phyloP scores from a whole-genome alignment of 2,113 vertebrate species.

The Montifringilla adamsi region DNA sequence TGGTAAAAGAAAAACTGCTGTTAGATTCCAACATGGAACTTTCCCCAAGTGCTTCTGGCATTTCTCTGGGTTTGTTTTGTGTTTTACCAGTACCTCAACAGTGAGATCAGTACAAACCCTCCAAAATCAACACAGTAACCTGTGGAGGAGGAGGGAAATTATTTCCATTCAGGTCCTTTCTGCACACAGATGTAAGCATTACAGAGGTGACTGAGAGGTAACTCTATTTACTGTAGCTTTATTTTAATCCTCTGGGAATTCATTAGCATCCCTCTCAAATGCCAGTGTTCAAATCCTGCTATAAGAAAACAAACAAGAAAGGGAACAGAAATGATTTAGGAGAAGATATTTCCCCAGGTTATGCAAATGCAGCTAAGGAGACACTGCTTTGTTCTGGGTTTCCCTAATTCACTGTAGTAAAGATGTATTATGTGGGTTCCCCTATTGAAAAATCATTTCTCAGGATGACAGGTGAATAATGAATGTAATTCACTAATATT shows the following conservation, averaged over 20 bases:
- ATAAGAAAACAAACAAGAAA: not conserved
- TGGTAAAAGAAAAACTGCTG: not conserved
- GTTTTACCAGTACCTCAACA: not conserved
- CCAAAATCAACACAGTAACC: not conserved
- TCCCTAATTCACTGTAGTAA: not conserved
- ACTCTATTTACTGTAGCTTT: not conserved
- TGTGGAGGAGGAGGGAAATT: not conserved
- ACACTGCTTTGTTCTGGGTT: not conserved
- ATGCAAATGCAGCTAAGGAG: not conserved
- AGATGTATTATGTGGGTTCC: not conserved
- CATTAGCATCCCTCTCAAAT: conserved; percentile 13
- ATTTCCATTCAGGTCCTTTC: not conserved
- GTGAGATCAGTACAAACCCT: not conserved
- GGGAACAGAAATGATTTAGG: not conserved
- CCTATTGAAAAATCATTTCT: not conserved
- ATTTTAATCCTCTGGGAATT: conserved; percentile 15
- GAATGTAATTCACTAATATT: not conserved
- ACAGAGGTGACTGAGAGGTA: not conserved
- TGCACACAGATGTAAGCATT: not conserved
- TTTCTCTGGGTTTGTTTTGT: not conserved
- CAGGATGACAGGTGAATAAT: not conserved
- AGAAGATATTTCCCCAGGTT: not conserved
- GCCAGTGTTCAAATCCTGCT: not conserved
- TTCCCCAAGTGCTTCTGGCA: not conserved
- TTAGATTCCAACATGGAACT: not conserved